These are phyloP conservation scores for Incurvaria masculella DNA, from an alignment of 2,888 invertebrate species.

Conservation along the genomic window DNA sequence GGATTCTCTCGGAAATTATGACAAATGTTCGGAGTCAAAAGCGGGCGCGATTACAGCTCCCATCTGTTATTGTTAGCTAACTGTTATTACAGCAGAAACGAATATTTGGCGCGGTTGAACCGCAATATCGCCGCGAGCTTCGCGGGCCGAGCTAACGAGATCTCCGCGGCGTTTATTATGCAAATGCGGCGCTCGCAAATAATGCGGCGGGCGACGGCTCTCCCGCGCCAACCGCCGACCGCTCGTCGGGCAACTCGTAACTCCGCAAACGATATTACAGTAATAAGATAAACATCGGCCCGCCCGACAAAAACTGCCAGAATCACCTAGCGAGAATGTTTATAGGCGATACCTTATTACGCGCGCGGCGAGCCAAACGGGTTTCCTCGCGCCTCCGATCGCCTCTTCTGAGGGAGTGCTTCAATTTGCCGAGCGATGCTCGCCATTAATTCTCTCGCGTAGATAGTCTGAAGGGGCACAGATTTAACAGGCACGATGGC, in stretches of 20 bases:
- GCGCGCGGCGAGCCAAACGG: slow-evolving; percentile 26
- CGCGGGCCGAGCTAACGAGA: not conserved
- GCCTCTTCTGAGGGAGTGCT: too few relatives aligned
- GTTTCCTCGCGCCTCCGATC: slow-evolving; percentile 17
- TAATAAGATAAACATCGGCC: slow-evolving; percentile 38
- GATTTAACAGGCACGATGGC: slow-evolving; percentile 10
- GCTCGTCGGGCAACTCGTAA: not conserved
- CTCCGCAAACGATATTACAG: slow-evolving; percentile 8
- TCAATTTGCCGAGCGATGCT: too few relatives aligned
- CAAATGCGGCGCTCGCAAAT: slow-evolving; percentile 5
- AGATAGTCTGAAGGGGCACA: slow-evolving; percentile 8
- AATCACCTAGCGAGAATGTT: slow-evolving; percentile 39
- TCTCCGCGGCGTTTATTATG: slow-evolving; percentile 8
- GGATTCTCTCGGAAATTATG: too few relatives aligned
- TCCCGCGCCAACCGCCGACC: too few relatives aligned
- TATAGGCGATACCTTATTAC: slow-evolving; percentile 30
- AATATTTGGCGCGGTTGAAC: not conserved
- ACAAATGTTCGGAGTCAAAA: too few relatives aligned
- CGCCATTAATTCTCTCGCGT: too few relatives aligned
- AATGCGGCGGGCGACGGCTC: not conserved
- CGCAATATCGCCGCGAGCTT: not conserved
- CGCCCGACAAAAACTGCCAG: slow-evolving; percentile 34
- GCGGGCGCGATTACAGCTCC: too few relatives aligned
- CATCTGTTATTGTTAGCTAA: not conserved
- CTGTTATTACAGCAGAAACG: not conserved